phyloP scores from a whole-genome alignment of 2,888 invertebrate species.

The Ptilodon capucinus region DNA sequence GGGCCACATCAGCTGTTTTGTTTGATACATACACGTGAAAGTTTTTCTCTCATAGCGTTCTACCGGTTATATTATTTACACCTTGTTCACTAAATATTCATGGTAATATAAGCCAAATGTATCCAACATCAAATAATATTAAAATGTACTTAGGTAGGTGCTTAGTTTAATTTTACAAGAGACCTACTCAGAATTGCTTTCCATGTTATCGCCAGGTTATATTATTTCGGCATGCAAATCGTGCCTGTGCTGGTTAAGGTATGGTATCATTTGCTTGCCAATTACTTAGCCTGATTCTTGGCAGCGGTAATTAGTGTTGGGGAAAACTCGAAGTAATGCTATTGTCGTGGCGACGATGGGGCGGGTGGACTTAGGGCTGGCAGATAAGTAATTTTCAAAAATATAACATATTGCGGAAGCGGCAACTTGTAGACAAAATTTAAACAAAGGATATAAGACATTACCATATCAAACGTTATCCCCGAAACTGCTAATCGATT shows the following conservation, averaged over 20 bases:
- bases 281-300: constrained; percentile 49
- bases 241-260: neutral
- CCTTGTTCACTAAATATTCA: constrained; percentile 24
- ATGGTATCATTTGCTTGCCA: constrained; percentile 34
- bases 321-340: constrained; percentile 32
- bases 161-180: constrained; percentile 27
- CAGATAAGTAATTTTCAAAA: too few relatives aligned
- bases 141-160: constrained; percentile 2
- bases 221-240: neutral
- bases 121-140: constrained; percentile 21
- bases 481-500: neutral
- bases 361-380: constrained; percentile 17
- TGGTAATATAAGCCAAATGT: constrained; percentile 19
- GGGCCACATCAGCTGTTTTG: constrained; percentile 48
- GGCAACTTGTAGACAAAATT: too few relatives aligned
- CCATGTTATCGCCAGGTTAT: neutral
- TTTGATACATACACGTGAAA: constrained; percentile 54
- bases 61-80: constrained; percentile 26
- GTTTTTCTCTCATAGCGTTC: constrained; percentile 37
- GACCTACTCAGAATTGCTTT: constrained; percentile 29
- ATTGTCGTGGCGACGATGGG: constrained; percentile 31
- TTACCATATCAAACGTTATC: too few relatives aligned
- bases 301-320: constrained; percentile 54
- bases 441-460: too few relatives aligned
- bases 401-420: too few relatives aligned